phyloP scores from a whole-genome alignment of 2,797 vertebrate species.

The Knipowitschia caucasica region DNA sequence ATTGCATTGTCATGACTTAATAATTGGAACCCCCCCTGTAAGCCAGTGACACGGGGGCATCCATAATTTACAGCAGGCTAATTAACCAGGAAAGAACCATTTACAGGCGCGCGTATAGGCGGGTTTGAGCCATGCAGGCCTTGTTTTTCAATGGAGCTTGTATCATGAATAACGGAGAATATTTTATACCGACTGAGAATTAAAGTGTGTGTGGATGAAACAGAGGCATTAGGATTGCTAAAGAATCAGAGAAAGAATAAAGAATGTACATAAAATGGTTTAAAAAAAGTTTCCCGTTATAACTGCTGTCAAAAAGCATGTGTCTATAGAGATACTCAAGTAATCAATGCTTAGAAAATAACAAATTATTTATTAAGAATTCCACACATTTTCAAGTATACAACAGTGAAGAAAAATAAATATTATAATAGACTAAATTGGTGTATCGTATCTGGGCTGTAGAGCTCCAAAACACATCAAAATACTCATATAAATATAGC shows the following conservation, averaged over 20 bases:
- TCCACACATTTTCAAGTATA: slow-evolving; percentile 72
- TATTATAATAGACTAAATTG: slow-evolving; percentile 30
- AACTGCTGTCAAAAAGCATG: not conserved
- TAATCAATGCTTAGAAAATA: slow-evolving; percentile 59
- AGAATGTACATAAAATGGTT: not conserved
- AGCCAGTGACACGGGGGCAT: slow-evolving; percentile 79
- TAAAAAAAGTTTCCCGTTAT: no score
- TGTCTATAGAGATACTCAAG: slow-evolving; percentile 11
- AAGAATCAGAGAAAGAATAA: slow-evolving; percentile 5
- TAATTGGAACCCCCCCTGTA: slow-evolving; percentile 81
- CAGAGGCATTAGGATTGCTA: slow-evolving; percentile 42
- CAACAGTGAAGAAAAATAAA: slow-evolving; percentile 53
- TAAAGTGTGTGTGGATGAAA: slow-evolving; percentile 77
- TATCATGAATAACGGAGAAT: slow-evolving; percentile 68
- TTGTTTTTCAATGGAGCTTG: slow-evolving; percentile 16
- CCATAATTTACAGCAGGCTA: slow-evolving; percentile 84
- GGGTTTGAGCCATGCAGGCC: slow-evolving; percentile 22
- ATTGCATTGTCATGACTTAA: slow-evolving; percentile 86
- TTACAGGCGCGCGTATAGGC: not conserved
- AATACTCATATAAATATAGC: slow-evolving; percentile 65
- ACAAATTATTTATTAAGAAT: slow-evolving; percentile 73
- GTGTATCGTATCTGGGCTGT: slow-evolving; percentile 30
- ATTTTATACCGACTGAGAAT: slow-evolving; percentile 77
- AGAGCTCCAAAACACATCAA: slow-evolving; percentile 61
- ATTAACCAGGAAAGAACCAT: slow-evolving; percentile 65